Conservation (phyloP, 2,888 invertebrate species). For the Hypercompe scribonia region DNA sequence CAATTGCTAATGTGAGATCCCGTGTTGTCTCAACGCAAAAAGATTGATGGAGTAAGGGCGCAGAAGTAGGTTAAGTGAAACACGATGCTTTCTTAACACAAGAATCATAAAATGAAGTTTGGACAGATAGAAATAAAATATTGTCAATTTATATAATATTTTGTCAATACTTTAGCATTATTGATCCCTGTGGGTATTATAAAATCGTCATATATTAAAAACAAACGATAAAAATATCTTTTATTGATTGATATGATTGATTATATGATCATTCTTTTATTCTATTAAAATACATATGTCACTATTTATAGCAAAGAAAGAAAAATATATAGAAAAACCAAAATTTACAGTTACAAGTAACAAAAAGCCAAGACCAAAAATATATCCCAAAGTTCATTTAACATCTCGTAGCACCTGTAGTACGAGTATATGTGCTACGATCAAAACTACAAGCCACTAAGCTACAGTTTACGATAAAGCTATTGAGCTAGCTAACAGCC, state of each 20-base stretch:
- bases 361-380: background rate
- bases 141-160: background rate
- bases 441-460: conserved; percentile 3
- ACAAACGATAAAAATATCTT: no score
- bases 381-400: background rate
- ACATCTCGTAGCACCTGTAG: background rate
- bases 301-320: no score
- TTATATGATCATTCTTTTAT: no score
- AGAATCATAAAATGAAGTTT: background rate
- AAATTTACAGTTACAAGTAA: no score
- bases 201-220: no score
- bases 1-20: conserved; percentile 37
- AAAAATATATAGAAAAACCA: no score
- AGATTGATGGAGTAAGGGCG: conserved; percentile 38
- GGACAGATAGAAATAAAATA: background rate
- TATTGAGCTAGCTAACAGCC: conserved; percentile 34
- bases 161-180: no score
- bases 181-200: no score
- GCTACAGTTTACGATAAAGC: conserved; percentile 6
- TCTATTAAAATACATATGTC: no score
- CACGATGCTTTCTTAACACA: conserved; percentile 5
- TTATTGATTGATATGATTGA: no score
- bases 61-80: conserved; percentile 26
- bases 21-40: conserved; percentile 30
- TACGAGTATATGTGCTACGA: background rate